phyloP scores from a whole-genome alignment of 2,888 invertebrate species.

The Agonopterix heracliana region DNA sequence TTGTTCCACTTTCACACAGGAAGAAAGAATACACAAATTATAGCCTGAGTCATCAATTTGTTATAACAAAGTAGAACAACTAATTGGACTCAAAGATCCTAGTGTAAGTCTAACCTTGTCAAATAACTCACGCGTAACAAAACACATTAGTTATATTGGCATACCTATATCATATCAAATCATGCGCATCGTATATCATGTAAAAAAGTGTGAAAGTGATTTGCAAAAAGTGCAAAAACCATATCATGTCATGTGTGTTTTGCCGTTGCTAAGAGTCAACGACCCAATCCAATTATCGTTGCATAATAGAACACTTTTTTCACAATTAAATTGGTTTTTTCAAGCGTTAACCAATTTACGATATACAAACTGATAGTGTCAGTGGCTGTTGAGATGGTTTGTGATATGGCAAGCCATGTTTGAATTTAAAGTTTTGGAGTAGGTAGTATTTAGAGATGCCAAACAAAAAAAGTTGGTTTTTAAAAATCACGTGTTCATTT shows the following conservation, averaged over 20 bases:
- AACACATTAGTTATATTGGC: constrained; percentile 25
- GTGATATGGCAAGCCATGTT: constrained; percentile 4
- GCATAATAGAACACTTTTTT: constrained; percentile 54
- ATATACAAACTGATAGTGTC: constrained; percentile 45
- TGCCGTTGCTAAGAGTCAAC: constrained; percentile 48
- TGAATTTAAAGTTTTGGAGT: too few species aligned
- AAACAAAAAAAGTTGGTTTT: constrained; percentile 14
- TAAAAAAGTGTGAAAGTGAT: constrained; percentile 51
- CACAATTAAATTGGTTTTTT: constrained; percentile 54
- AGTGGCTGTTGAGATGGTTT: constrained; percentile 24
- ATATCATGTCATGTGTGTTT: constrained; percentile 43
- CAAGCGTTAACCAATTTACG: constrained; percentile 46
- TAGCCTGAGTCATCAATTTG: not conserved
- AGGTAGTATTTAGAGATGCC: not conserved
- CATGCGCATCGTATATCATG: constrained; percentile 27
- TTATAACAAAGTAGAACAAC: not conserved
- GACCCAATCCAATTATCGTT: constrained; percentile 64
- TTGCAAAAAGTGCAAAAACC: constrained; percentile 37
- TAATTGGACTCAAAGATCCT: not conserved
- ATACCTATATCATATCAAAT: constrained; percentile 20
- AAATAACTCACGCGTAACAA: constrained; percentile 41
- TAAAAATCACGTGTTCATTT: too few species aligned
- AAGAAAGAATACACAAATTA: not conserved
- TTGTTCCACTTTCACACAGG: constrained; percentile 4
- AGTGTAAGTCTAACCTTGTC: not conserved